Evolutionary conservation across 2,797 vertebrate species (phyloP), one percentile per base, ranked within the genome.

Genomic region (Dicrostonyx torquatus): DNA sequence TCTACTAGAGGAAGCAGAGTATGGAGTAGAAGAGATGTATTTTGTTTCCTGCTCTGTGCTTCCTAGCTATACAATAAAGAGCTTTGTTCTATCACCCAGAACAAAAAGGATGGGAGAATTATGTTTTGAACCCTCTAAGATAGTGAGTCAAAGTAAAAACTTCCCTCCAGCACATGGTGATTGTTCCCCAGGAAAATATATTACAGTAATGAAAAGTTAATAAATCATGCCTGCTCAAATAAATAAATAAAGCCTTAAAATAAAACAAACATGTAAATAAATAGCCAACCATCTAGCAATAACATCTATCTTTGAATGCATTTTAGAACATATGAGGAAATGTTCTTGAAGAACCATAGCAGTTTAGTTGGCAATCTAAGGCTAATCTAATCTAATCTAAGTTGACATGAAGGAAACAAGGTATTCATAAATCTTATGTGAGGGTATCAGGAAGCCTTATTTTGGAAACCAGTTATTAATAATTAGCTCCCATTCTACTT

Each of bases 401-500:
- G 29, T 34, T 9, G 13, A 40, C 20, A 15, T 79, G 60, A 93
- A 0, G 68, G 45, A 93, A 66, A 40, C 73, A 87, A 53, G 88
- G 40, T 88, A 83, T 72, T 92, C 84, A 93, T 92, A 62, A 75
- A 18, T 89, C 95, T 45, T 60, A 0, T 3, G 24, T 66, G 76
- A 90, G 72, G 20, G 58, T 58, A 79, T 50, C 20, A 12, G 11
- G 10, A 18, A 55, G 58, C 40, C 58, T 93, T 50, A 34, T 40
- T 95, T 87, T 95, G 77, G 80, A 89, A 89, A 92, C n/a, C 58
- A 79, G 94, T 77, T 87, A 86, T 94, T 96, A 91, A 50, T 48
- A 60, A 97, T 72, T 22, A 66, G 77, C 15, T 31, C 58, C 90
- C 31, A 43, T 93, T 89, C 50, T 90, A 87, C 73, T 95, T 58